Evolutionary conservation across 2,797 vertebrate genomes (phyloP), one percentile per base, ranked within the genome.

Genomic region (Masticophis lateralis): DNA sequence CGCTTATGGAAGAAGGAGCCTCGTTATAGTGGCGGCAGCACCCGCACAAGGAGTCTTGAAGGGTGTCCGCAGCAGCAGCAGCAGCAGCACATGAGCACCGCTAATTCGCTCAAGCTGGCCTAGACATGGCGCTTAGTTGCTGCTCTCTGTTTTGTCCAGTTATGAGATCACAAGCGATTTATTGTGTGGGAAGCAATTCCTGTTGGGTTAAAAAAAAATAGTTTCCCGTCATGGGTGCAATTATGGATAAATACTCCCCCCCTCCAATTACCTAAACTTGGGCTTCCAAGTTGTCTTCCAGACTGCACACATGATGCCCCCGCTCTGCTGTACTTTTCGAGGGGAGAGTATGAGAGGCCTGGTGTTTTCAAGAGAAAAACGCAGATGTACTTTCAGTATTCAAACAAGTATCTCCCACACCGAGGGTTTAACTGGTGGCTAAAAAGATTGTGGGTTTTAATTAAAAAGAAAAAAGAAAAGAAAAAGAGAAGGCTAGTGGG

Each of bases 21-120:
- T 6, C 59, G 28, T 22, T 86, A 53, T 88, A 18, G 32, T 12
- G 53, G 37, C 63, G 37, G 74, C 74, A 20, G 32, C 53, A 57
- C 79, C 43, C 47, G 8, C 4, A 53, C 92, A 87, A 90, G 92
- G 89, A 87, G 89, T 18, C 53, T 59, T 87, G 92, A 69, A 93
- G 83, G 89, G 92, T 87, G 88, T 51, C 83, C 59, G 60, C 83
- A 51, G 60, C 51, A 47, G 92, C 32, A 18, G 14, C 22, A 5
- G 16, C 87, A 2, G 53, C 28, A 32, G 66, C 66, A 20, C 47
- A 53, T 14, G 59, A 86, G 59, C 74, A 57, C 66, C 18, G 69
- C 22, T 90, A 20, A 14, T 37, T 53, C 14, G 22, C 37, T 88
- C 55, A 43, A 57, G 47, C n/a, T 20, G 53, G 88, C 59, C 79